Evolutionary conservation across 1,140 invertebrate genomes (phyloP).

Genomic region (Diabrotica undecimpunctata): DNA sequence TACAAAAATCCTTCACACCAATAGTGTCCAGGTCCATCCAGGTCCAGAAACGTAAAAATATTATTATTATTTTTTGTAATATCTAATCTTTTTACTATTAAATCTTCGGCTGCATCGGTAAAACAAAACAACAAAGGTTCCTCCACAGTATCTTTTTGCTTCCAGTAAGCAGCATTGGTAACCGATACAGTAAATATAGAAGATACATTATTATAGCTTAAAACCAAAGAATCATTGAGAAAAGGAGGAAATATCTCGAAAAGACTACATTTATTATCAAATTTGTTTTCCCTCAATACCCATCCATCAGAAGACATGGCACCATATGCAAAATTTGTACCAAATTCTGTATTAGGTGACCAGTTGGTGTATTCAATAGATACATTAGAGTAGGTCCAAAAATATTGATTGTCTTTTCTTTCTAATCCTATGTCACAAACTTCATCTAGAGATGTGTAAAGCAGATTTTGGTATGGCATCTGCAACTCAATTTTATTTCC

Average conservation of each 20-base stretch:
- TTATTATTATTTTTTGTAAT: not conserved
- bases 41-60: not conserved
- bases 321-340: slow-evolving; percentile 12
- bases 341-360: slow-evolving; percentile 10
- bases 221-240: not conserved
- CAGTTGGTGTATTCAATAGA: slow-evolving; percentile 26
- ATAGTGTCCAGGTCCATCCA: slow-evolving; percentile 23
- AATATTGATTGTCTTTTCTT: slow-evolving; percentile 7
- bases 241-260: not conserved
- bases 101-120: slow-evolving; percentile 18
- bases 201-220: slow-evolving; percentile 7
- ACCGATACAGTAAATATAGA: slow-evolving; percentile 12
- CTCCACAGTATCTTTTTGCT: not conserved
- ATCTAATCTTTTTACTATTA: slow-evolving; percentile 13
- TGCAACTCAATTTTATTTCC: slow-evolving; percentile 18
- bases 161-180: slow-evolving; percentile 18
- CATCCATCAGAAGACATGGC: slow-evolving; percentile 23
- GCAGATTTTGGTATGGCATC: slow-evolving; percentile 25
- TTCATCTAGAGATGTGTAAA: slow-evolving; percentile 11
- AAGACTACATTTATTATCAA: slow-evolving; percentile 10
- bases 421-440: slow-evolving; percentile 25
- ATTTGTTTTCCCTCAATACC: slow-evolving; percentile 11
- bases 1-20: slow-evolving; percentile 32
- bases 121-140: slow-evolving; percentile 27
- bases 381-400: slow-evolving; percentile 17